Percentiles rank a stretch among this genome's conserved stretches.
Conservation (phyloP, 2,797 vertebrate species). For the Molothrus aeneus region DNA sequence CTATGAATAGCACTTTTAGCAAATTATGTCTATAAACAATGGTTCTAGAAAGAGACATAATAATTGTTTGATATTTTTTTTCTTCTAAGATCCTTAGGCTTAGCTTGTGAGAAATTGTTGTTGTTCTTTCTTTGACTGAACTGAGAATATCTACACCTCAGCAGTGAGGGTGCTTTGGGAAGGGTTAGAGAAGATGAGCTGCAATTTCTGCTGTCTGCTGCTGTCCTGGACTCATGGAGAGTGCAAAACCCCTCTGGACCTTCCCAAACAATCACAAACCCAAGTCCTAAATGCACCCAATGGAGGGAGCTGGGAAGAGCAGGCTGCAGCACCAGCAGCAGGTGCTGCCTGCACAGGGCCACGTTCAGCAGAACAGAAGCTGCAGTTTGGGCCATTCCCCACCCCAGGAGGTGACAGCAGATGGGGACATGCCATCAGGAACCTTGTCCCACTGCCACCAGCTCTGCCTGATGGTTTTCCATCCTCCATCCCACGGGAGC, state of each 20-base stretch:
- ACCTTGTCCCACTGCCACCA: not conserved
- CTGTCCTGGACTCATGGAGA: fast-evolving
- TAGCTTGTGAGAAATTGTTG: not conserved
- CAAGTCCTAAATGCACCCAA: fast-evolving
- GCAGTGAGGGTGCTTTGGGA: not conserved
- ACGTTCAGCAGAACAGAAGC: fast-evolving
- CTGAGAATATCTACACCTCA: not conserved
- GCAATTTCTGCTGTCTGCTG: not conserved
- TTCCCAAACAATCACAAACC: fast-evolving
- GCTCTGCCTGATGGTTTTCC: not conserved
- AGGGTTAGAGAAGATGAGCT: not conserved
- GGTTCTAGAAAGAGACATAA: not conserved
- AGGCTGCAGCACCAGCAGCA: not conserved
- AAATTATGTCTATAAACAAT: not conserved
- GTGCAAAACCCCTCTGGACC: fast-evolving
- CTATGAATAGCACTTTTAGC: not conserved
- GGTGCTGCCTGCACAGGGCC: not conserved
- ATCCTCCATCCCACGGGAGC: fast-evolving
- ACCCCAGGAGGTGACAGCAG: not conserved
- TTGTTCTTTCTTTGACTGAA: not conserved
- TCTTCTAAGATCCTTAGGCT: not conserved
- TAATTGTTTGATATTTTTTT: not conserved
- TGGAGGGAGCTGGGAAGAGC: not conserved
- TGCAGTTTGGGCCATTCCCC: not conserved
- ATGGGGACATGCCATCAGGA: fast-evolving